Base-by-base conservation (phyloP, 2,797 vertebrate species). In the Picus viridis region DNA sequence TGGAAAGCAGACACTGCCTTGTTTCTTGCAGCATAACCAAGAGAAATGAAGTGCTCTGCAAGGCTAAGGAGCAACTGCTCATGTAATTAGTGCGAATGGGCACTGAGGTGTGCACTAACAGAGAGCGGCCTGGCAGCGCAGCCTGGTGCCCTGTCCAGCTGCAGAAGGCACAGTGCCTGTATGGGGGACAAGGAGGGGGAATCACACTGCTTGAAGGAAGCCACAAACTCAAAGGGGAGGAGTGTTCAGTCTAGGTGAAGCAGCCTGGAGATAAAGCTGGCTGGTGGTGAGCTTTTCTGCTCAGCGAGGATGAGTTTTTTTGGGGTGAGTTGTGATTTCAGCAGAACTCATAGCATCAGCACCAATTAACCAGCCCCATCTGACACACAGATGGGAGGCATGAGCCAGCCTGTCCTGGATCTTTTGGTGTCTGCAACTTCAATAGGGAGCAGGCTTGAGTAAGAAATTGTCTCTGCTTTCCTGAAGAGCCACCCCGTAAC, bases 351-450 rank as follows among this genome's bases (percentile, higher is more conserved):
- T 53, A 39, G 83, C 3, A 0, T 74, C 84, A 69, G 68, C 58
- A 83, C 58, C 86, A 34, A 64, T 59, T 67, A 65, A 75, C 19
- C 41, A 68, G 53, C 69, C 72, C 77, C 92, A 95, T 62, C 64
- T 85, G 86, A 92, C 51, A 72, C 56, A 62, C 89, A 93, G 73
- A 83, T 67, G 82, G 68, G 59, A 56, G n/a, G 76, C 0, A 0
- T 18, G 76, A 77, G 62, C 76, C 81, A 74, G 69, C 72, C 84
- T 10, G 26, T 9, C 86, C 70, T 2, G 1, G 77, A 51, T 57
- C 58, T 80, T 88, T 69, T 51, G 32, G 65, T 30, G 69, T 62
- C 56, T 75, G 65, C 51, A 71, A 45, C 71, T 88, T 24, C 34
- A 79, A 49, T 49, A 34, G 0, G 43, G 43, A 77, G 39, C 63